Percentiles rank a stretch among this genome's conserved stretches.
Evolutionary conservation across 2,113 vertebrate genomes (phyloP).

Genomic region (Platanista minor): DNA sequence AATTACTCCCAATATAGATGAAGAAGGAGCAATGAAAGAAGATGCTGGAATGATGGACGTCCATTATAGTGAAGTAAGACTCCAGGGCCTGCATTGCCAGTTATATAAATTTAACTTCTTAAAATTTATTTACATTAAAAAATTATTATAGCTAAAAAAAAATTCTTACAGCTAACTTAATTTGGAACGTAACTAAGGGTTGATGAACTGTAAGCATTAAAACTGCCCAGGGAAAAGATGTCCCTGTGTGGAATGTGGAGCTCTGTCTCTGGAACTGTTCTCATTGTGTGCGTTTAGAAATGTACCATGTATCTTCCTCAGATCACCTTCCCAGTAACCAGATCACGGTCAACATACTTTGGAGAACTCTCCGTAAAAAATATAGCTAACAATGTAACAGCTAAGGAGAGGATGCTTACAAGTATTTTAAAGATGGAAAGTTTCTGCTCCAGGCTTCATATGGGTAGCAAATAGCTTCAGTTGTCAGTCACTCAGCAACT

Average conservation of each 20-base stretch:
- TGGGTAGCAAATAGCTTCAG: not conserved
- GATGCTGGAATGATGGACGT: constrained; percentile 97
- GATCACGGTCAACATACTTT: not conserved
- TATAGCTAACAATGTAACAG: not conserved
- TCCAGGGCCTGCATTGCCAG: not conserved
- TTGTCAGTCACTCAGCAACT: not conserved
- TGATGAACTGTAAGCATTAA: constrained; percentile 12
- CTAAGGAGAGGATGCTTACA: not conserved
- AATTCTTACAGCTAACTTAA: not conserved
- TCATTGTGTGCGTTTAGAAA: constrained; percentile 22
- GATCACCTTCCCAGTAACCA: not conserved
- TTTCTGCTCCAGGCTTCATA: not conserved
- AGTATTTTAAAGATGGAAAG: constrained; percentile 1
- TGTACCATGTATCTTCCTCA: not conserved
- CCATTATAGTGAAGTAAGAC: constrained; percentile 93
- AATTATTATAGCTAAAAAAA: constrained; percentile 8
- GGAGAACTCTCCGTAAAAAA: not conserved
- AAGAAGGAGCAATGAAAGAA: constrained; percentile 98
- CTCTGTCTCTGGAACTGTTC: not conserved
- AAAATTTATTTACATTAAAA: constrained; percentile 45
- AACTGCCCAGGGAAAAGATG: not conserved
- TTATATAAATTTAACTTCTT: not conserved
- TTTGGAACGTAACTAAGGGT: not conserved
- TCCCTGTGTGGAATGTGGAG: not conserved
- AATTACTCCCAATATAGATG: constrained; percentile 93